These are phyloP conservation scores for Sipha maydis DNA, from an alignment of 2,888 invertebrate genomes.

Conservation along the genomic window DNA sequence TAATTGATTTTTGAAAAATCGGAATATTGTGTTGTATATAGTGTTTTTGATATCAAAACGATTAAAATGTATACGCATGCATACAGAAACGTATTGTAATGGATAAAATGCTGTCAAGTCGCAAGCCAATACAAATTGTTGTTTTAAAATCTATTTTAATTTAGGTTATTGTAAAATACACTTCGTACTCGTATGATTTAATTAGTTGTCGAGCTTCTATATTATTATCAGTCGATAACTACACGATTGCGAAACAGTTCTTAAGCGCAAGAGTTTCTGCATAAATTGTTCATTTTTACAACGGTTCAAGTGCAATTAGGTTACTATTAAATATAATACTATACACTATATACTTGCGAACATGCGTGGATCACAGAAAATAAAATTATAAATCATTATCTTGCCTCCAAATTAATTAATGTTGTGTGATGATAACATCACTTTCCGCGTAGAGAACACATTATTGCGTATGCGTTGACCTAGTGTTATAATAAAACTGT, in stretches of 20 bases:
- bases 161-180: not conserved
- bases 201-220: not conserved
- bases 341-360: not conserved
- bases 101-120: no score
- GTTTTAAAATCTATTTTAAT: not conserved
- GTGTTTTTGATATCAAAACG: no score
- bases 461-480: constrained; percentile 27
- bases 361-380: not conserved
- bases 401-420: constrained; percentile 12
- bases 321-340: no score
- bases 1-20: no score
- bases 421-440: constrained; percentile 2
- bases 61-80: no score
- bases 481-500: not conserved
- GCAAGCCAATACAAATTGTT: not conserved
- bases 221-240: not conserved
- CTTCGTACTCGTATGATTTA: not conserved
- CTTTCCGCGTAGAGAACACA: not conserved
- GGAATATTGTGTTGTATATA: no score
- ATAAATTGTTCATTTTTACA: constrained; percentile 4
- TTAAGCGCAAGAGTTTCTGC: not conserved
- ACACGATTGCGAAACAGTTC: constrained; percentile 22
- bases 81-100: no score
- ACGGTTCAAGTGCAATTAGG: not conserved
- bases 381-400: constrained; percentile 1